Base-by-base conservation (phyloP, 1,140 invertebrate species). In the Euglossa dilemma region DNA sequence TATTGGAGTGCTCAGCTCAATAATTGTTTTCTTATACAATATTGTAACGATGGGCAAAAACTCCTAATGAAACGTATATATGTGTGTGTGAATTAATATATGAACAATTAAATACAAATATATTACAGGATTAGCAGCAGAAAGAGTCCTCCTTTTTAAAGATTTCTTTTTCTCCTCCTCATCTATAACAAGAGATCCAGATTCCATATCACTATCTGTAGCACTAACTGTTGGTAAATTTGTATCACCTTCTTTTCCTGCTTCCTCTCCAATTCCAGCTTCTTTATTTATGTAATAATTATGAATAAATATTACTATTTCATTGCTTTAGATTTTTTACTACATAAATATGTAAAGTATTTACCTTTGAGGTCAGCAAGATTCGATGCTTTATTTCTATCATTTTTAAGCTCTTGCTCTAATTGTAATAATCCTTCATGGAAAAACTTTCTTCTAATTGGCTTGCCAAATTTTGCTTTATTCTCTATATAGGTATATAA, bases 401-500 rank as follows among this genome's bases (percentile, higher is more conserved):
- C 91, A 77, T 91, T 94, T 78, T 90, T 92, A 45, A 93, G 85
- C 79, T 94, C 93, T 82, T 91, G 86, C 86, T 96, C 95, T 67
- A 97, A 95, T 91, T 97, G 95, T 88, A 95, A 93, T 66, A 97
- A 92, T 36, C 96, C 97, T 89, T 97, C 96, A 90, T 96, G 96
- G 90, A 97, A 97, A 85, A 94, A 95, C 90, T 96, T 95, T 75
- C 96, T 92, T 91, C 95, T 96, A 79, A 95, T 90, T 14, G 95
- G 93, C 90, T 97, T 97, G 25, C 95, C 96, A 92, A 95, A 96
- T 91, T 96, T 97, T n/a, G 95, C 94, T 91, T 96, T 96, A 84
- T 95, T 95, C 84, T 96, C 95, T 45, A 95, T 93, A 91, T 95
- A 95, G 16, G 92, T 89, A 85, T 93, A 95, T 8, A 95, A 80